These are phyloP conservation scores for Rallus crepitans DNA, from an alignment of 2,797 vertebrate genomes.

Conservation along the genomic window DNA sequence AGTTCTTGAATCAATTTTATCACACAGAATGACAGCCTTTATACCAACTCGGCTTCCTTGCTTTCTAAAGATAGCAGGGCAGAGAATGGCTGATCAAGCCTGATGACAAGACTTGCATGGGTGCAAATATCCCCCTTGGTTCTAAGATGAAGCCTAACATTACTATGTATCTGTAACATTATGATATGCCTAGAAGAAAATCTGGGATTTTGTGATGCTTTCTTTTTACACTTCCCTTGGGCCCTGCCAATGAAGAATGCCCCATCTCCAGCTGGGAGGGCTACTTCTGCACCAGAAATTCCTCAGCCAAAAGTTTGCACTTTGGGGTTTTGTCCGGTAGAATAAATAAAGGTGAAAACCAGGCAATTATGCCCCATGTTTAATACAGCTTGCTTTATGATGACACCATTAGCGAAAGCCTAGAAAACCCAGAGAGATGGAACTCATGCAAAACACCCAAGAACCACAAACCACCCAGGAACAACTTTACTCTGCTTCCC, in stretches of 20 bases:
- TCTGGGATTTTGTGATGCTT: background rate
- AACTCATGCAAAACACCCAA: background rate
- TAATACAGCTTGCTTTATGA: background rate
- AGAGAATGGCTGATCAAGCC: background rate
- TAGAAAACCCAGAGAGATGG: background rate
- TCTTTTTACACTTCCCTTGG: background rate
- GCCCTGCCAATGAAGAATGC: background rate
- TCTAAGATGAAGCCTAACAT: background rate
- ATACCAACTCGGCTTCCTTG: background rate
- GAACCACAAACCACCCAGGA: background rate
- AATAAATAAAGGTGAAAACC: background rate
- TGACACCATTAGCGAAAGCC: background rate
- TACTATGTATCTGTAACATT: background rate
- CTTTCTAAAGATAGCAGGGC: background rate
- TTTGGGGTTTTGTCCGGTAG: background rate
- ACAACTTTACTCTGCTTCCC: background rate
- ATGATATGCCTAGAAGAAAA: background rate
- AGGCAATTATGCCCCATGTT: background rate
- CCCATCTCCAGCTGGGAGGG: background rate
- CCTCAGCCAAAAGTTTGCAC: background rate
- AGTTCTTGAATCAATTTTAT: background rate
- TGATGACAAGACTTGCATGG: background rate
- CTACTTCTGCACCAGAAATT: background rate
- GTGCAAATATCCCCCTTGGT: background rate
- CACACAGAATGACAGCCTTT: background rate